Conservation (phyloP, 1,140 invertebrate genomes). For the Calephelis virginiensis region DNA sequence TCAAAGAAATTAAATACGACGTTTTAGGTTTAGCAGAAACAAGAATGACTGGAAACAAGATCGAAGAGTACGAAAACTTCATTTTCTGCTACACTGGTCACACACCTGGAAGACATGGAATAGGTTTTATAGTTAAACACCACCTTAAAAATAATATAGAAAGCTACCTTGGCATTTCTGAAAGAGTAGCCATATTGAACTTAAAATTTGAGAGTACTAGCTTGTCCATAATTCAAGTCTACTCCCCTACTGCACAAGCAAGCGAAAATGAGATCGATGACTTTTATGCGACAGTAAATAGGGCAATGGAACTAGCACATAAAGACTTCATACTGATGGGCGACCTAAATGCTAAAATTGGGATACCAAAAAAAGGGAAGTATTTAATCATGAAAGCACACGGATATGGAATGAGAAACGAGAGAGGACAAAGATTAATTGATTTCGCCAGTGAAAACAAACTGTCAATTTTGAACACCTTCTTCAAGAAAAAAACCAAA, state of each 20-base stretch:
- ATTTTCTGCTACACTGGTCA: conserved; percentile 30
- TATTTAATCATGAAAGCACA: conserved; percentile 28
- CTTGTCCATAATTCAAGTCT: conserved; percentile 30
- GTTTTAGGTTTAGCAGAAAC: conserved; percentile 32
- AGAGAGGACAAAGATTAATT: conserved; percentile 33
- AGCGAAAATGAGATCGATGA: conserved; percentile 24
- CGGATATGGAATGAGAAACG: conserved; percentile 31
- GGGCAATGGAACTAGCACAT: conserved; percentile 24
- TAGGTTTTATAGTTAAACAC: conserved; percentile 33
- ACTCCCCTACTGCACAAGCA: conserved; percentile 22
- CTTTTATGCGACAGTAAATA: conserved; percentile 25
- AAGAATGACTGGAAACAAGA: conserved; percentile 25
- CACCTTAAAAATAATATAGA: conserved; percentile 31
- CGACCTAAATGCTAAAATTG: conserved; percentile 34
- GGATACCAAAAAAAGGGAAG: conserved; percentile 17
- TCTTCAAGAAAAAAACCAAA: conserved; percentile 27
- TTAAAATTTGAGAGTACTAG: conserved; percentile 14
- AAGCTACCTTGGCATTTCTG: conserved; percentile 27
- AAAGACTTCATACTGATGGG: conserved; percentile 29
- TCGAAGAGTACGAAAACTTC: conserved; percentile 29
- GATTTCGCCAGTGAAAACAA: conserved; percentile 33
- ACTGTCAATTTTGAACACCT: conserved; percentile 31
- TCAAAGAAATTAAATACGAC: conserved; percentile 33
- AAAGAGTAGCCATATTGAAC: conserved; percentile 27
- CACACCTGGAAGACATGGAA: conserved; percentile 25